Evolutionary conservation across 2,797 vertebrate species (phyloP), one percentile per base, ranked within the genome.

Genomic region (Echeneis naucrates): DNA sequence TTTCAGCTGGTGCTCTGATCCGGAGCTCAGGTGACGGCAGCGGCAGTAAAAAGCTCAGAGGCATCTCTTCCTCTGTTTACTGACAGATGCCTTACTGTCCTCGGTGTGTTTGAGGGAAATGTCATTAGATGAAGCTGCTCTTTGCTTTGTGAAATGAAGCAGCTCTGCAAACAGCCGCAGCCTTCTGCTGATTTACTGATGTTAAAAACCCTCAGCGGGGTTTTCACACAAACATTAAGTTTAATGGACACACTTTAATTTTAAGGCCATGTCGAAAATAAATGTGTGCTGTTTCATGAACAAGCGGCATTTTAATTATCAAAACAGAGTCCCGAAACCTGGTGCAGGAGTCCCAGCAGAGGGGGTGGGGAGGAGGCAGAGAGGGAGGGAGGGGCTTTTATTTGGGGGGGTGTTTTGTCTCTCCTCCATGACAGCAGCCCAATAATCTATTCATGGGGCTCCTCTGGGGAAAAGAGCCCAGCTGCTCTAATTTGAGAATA

Each of bases 401-500:
- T 32, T 4, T 32, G 40, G 8, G 57, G 68, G 51, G 1, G 37
- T 35, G 67, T 58, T 68, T 55, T 68, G 75, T 72, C 54, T 78
- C 57, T 26, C 53, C 76, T 68, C 81, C 56, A 78, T 65, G 59
- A 67, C 56, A 58, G 21, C 45, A 26, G 68, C 17, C 64, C 71
- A 87, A 83, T 89, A 81, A 92, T 92, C 75, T 90, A 90, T 88
- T 91, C 89, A 92, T 87, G 73, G 33, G 71, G 38, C 68, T 83
- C 81, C 84, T 87, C 60, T 3, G 65, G 73, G 70, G 81, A 84
- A 78, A 86, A 82, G 85, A 66, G 80, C 76, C 89, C 95, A 96
- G 95, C 95, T 97, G 95, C 93, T 95, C 92, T 85, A 88, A 94
- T 94, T 81, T 92, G 88, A 94, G 93, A 94, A 95, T 93, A 95